Percentiles rank a stretch among this genome's conserved stretches.
Evolutionary conservation across 2,797 vertebrate genomes (phyloP).

Genomic region (Psittacula derbiana): DNA sequence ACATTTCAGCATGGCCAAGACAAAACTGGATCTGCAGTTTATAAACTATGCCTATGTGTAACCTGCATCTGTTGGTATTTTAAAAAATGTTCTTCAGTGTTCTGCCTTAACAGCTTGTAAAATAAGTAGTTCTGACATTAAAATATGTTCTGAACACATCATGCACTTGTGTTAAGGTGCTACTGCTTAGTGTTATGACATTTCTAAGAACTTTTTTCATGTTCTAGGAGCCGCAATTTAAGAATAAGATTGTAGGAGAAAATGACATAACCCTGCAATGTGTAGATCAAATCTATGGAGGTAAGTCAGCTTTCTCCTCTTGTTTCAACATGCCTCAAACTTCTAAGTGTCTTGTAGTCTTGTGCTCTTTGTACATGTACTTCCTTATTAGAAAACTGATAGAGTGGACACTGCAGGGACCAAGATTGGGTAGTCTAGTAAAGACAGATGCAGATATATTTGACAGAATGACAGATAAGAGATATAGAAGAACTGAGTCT

Average conservation of each 20-base stretch:
- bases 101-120: neutral
- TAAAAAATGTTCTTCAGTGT: neutral
- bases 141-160: neutral
- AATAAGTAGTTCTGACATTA: neutral
- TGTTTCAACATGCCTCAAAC: neutral
- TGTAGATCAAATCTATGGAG: slow-evolving; percentile 88
- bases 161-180: neutral
- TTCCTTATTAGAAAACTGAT: neutral
- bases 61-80: neutral
- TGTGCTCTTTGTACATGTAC: neutral
- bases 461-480: neutral
- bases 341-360: neutral
- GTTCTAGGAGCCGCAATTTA: slow-evolving; percentile 81
- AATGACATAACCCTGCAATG: slow-evolving; percentile 88
- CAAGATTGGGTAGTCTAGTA: neutral
- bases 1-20: neutral
- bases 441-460: neutral
- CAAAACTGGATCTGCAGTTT: neutral
- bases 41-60: neutral
- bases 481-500: neutral
- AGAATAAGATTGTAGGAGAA: slow-evolving; percentile 86
- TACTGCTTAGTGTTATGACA: neutral
- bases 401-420: neutral
- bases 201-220: neutral
- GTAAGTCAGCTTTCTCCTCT: slow-evolving; percentile 66